Evolutionary conservation across 2,797 vertebrate genomes (phyloP), one percentile per base, ranked within the genome.

Genomic region (Chromis chromis): DNA sequence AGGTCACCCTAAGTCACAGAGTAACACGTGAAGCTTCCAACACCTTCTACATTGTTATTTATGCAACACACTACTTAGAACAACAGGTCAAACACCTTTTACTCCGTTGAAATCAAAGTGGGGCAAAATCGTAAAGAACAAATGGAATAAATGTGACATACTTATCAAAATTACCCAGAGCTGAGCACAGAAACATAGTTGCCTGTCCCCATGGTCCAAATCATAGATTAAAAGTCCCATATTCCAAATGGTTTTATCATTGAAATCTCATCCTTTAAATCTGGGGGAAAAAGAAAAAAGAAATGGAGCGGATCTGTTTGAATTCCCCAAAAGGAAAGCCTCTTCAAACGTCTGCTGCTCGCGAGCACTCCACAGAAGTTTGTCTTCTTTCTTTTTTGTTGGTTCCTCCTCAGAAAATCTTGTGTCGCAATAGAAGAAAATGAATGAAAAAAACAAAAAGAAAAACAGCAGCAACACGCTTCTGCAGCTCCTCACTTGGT

Each of bases 181-280:
- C 57, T 80, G 88, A 77, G 81, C 85, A 75, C 74, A 84, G 57
- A 84, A 69, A 83, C 89, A 87, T 6, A 88, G 88, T 70, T 84
- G 70, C 85, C 85, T 77, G 90, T 91, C 84, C 89, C 89, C 80
- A 63, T 85, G 86, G 85, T 94, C 90, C 91, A 93, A 88, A 78
- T 82, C 85, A 86, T 48, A 83, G 67, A 88, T 88, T 91, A 93
- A 92, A 89, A 93, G 84, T 94, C 94, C 94, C 95, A 95, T 95
- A 93, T 93, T 95, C 92, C 92, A 92, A 91, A 70, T 61, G 74
- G 65, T 85, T 86, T 86, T 87, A 57, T 88, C 90, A 93, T 92
- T 78, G 87, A 93, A 83, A 82, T 85, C 69, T 77, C 89, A 89
- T 89, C 79, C 78, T 89, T 90, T 70, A 82, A 89, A 89, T 69